phyloP scores from a whole-genome alignment of 2,888 invertebrate genomes.

The Drosophila birchii region DNA sequence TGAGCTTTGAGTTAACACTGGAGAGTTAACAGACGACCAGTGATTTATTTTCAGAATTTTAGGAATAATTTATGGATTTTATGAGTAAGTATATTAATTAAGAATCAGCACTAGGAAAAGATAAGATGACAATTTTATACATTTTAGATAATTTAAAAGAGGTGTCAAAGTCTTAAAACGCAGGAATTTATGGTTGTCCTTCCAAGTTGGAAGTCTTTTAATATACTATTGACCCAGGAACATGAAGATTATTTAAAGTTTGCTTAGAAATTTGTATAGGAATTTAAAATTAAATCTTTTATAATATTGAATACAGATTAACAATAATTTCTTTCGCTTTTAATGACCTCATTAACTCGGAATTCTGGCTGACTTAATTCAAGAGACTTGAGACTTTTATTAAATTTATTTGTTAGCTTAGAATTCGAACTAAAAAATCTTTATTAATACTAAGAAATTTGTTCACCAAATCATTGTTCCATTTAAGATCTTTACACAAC shows the following conservation, averaged over 20 bases:
- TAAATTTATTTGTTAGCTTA: not conserved
- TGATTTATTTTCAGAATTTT: not conserved
- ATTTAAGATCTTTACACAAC: not conserved
- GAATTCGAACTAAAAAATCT: not conserved
- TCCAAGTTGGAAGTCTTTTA: not conserved
- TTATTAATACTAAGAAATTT: not conserved
- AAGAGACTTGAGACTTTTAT: not conserved
- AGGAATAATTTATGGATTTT: not conserved
- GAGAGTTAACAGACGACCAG: constrained; percentile 30
- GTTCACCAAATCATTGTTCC: not conserved
- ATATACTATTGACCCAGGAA: not conserved
- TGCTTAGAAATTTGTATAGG: not conserved
- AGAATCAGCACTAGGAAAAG: too few species aligned
- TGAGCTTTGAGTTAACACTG: constrained; percentile 19
- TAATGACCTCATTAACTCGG: not conserved
- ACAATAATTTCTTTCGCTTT: not conserved
- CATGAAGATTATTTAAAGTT: not conserved
- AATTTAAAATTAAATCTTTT: not conserved
- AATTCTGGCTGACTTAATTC: not conserved
- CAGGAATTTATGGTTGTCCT: not conserved
- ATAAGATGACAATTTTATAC: not conserved
- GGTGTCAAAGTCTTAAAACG: not conserved
- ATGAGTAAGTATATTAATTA: not conserved
- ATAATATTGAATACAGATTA: not conserved
- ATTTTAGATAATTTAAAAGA: not conserved